Evolutionary conservation across 2,888 invertebrate genomes (phyloP), one percentile per base, ranked within the genome.

Genomic region (Conistra vaccinii): DNA sequence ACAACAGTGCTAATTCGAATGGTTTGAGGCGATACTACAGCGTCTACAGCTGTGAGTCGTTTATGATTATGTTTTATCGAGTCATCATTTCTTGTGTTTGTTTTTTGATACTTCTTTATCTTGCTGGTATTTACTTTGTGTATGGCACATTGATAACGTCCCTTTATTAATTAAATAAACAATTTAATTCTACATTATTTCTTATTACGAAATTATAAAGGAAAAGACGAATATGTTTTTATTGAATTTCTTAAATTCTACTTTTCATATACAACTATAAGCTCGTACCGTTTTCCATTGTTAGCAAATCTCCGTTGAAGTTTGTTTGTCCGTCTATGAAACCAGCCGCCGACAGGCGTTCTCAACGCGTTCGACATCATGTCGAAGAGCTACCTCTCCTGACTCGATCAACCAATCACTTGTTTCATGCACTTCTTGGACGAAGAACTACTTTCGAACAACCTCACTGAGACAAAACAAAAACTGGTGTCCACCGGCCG

Each of bases 281-380:
- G 90, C 88, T 87, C 92, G 86, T 96, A 96, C 96, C 96, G 93
- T 92, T 93, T 93, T 90, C 94, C 96, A 95, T 95, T 94, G 91
- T 94, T 90, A 88, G 90, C 91, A 88, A 96, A 93, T 90, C 93
- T 94, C 87, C 91, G 91, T 70, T 95, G 95, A 74, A 96, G 90
- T 90, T 92, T 91, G 88, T 93, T 92, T 78, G 94, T 93, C 76
- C 93, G 94, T 92, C 91, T 95, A 87, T 94, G 94, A 85, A 96
- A 92, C 96, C 96, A 96, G 85, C 92, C 92, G 83, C 95, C 94
- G 82, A 95, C 94, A 70, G 95, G 94, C 87, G 93, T 93, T 83
- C 95, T 92, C 87, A 91, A 91, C 60, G 91, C 89, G 87, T 94
- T 94, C 89, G 96, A 93, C 96, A 96, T 96, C 95, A 96, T 96